Conservation (phyloP, 2,113 vertebrate species). For the Phylloscopus trochilus region DNA sequence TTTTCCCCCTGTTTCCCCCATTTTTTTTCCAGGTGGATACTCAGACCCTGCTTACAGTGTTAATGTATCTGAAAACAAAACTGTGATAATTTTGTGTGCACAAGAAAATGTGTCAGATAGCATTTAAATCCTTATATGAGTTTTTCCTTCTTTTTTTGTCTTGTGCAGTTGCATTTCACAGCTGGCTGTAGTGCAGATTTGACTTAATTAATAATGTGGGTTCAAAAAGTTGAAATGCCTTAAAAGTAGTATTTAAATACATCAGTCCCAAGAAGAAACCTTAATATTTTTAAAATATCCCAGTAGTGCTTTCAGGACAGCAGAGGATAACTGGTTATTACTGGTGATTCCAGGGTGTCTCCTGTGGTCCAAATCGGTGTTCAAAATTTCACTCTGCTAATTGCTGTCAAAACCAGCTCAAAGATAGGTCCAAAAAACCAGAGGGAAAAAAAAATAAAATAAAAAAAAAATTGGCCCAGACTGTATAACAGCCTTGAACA, state of each 20-base stretch:
- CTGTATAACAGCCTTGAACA: neutral
- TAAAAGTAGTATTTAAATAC: neutral
- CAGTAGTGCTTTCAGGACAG: neutral
- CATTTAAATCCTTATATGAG: neutral
- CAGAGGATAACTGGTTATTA: neutral
- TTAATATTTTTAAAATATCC: neutral
- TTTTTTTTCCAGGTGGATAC: neutral
- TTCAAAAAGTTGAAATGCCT: neutral
- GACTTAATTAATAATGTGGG: neutral
- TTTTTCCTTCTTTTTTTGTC: neutral
- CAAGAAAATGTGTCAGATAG: neutral
- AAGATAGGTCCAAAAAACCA: neutral
- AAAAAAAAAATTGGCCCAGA: accelerated
- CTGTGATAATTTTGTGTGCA: neutral
- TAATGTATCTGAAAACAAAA: neutral
- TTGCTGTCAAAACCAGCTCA: neutral
- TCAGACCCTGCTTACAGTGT: neutral
- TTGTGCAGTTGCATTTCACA: neutral
- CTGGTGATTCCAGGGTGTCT: neutral
- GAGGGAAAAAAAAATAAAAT: no score
- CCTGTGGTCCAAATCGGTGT: neutral
- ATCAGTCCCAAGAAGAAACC: neutral
- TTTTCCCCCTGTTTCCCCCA: accelerated
- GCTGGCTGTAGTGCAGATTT: neutral
- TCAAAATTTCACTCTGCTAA: neutral